Conservation (phyloP, 2,888 invertebrate genomes). For the Argyra leucocephala region DNA sequence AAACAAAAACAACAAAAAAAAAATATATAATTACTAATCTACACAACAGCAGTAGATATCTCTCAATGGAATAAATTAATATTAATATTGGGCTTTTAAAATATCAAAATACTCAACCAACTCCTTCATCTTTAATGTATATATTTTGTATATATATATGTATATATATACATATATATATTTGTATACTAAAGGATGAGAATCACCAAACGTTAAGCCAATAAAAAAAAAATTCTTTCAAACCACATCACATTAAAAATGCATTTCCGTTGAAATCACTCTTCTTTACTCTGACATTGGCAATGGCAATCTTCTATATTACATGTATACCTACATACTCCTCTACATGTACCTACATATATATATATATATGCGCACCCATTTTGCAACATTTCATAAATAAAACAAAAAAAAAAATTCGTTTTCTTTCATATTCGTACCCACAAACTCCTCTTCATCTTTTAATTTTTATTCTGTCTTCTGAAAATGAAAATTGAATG, state of each 20-base stretch:
- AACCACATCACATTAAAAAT: neutral
- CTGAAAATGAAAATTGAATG: no score
- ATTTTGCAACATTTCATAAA: constrained; percentile 1
- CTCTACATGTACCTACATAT: no score
- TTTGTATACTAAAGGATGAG: no score
- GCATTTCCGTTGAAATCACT: constrained; percentile 2
- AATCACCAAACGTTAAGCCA: neutral
- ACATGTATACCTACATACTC: no score
- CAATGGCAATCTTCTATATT: neutral
- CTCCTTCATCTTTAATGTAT: constrained; percentile 1
- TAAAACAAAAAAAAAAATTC: neutral
- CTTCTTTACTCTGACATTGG: constrained; percentile 1
- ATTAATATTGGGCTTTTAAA: neutral
- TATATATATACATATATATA: no score
- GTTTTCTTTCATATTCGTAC: neutral
- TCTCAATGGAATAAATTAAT: neutral
- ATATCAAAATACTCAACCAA: neutral
- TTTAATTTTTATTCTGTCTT: no score
- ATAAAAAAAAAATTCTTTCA: neutral
- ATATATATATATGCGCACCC: neutral
- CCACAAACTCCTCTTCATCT: neutral
- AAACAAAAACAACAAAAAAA: neutral
- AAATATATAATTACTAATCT: neutral
- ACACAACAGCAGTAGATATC: neutral
- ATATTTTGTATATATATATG: neutral